These are phyloP conservation scores for zebrafish (Danio rerio) DNA, from an alignment of 2,113 vertebrate species.

Conservation along the genomic window DNA sequence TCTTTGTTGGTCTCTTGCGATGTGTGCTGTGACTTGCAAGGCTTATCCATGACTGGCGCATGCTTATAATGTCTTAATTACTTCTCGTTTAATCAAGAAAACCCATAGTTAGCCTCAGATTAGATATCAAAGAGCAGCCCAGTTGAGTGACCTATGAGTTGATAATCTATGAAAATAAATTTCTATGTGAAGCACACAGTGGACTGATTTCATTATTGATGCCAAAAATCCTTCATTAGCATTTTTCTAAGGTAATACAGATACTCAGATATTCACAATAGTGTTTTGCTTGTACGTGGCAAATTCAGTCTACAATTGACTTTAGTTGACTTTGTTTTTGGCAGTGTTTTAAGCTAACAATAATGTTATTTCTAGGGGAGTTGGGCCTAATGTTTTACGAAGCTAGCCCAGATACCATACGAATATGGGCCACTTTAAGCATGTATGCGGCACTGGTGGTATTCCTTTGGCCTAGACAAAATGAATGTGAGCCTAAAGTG, in stretches of 20 bases:
- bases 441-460: too few species aligned
- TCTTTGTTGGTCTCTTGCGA: background rate
- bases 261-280: background rate
- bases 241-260: background rate
- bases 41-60: background rate
- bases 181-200: background rate
- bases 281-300: background rate
- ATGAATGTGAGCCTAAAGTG: too few species aligned
- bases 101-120: slow-evolving; percentile 15
- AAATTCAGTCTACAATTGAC: background rate
- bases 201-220: background rate
- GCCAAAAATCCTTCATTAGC: background rate
- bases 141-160: too few species aligned
- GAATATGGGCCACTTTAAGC: too few species aligned
- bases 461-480: too few species aligned
- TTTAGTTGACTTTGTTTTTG: background rate
- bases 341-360: background rate
- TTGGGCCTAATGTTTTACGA: too few species aligned
- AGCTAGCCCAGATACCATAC: too few species aligned
- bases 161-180: background rate
- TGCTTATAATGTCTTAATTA: slow-evolving; percentile 16
- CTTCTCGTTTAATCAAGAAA: slow-evolving; percentile 3
- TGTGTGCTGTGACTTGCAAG: background rate
- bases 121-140: background rate
- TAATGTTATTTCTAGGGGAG: too few species aligned